Conservation (phyloP, 2,888 invertebrate genomes). For the Tiliacea citrago region DNA sequence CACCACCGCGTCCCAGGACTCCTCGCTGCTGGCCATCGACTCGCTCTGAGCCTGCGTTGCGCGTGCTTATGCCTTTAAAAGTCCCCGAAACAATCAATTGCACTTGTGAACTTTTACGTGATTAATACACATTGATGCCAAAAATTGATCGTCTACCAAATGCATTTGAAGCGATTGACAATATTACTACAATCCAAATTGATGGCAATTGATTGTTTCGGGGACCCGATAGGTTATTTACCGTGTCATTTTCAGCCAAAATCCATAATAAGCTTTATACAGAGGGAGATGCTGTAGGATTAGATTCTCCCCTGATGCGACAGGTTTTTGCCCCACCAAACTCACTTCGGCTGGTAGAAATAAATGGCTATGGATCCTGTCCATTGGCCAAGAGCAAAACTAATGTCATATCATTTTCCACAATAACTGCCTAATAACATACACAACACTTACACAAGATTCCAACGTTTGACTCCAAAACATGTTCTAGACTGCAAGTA, state of each 20-base stretch:
- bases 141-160: no score
- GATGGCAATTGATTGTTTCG: no score
- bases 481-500: slow-evolving; percentile 25
- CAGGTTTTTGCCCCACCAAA: neutral
- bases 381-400: slow-evolving; percentile 8
- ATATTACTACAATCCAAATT: no score
- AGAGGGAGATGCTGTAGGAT: neutral
- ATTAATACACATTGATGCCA: no score
- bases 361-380: neutral
- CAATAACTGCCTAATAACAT: slow-evolving; percentile 29
- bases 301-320: neutral
- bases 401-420: slow-evolving; percentile 5
- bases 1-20: no score
- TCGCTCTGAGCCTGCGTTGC: no score
- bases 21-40: no score
- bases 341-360: neutral
- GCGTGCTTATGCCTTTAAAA: no score
- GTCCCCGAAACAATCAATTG: no score
- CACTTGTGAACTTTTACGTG: no score
- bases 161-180: no score
- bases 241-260: neutral
- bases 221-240: neutral
- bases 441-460: slow-evolving; percentile 10
- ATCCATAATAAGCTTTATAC: neutral
- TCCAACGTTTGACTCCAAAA: slow-evolving; percentile 23